phyloP scores from a whole-genome alignment of 2,888 invertebrate genomes.

The Drosophila kanekoi region DNA sequence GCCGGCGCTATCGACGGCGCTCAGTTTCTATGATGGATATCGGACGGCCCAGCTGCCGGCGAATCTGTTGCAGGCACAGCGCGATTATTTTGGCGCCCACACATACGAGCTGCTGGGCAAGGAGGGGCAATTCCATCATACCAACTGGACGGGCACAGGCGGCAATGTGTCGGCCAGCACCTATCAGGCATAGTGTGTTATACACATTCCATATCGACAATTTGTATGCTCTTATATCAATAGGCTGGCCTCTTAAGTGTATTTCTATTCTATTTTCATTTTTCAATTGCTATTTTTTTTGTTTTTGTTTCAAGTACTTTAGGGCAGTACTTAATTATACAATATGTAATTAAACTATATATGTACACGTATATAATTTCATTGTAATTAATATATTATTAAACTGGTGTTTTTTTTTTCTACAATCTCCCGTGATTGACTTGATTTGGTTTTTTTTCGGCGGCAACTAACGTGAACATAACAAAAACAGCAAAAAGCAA shows the following conservation, averaged over 20 bases:
- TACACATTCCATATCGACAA: conserved; percentile 36
- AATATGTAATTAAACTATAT: conserved; percentile 30
- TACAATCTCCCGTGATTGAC: conserved; percentile 12
- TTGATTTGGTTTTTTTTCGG: conserved; percentile 17
- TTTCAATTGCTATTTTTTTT: conserved; percentile 6
- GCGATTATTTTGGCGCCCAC: conserved; percentile 99
- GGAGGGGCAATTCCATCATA: conserved; percentile 96
- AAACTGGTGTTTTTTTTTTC: conserved; percentile 41
- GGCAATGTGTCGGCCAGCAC: conserved; percentile 98
- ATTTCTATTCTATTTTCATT: conserved; percentile 14
- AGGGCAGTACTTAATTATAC: conserved; percentile 56
- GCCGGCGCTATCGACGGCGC: conserved; percentile 96
- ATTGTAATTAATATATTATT: conserved; percentile 51
- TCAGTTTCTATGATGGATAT: conserved; percentile 99
- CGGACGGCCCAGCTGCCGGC: conserved; percentile 94
- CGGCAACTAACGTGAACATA: conserved; percentile 12
- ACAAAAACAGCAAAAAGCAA: conserved; percentile 29
- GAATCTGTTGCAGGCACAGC: conserved; percentile 97
- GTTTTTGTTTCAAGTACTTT: conserved; percentile 29
- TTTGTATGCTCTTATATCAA: conserved; percentile 1
- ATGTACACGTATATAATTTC: conserved; percentile 46
- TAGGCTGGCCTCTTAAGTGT: conserved; percentile 15
- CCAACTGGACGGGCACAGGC: conserved; percentile 99
- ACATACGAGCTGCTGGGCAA: conserved; percentile 95
- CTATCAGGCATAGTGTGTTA: conserved; percentile 89